Base-by-base conservation (phyloP, 2,113 vertebrate species). In the Seriola quinqueradiata region DNA sequence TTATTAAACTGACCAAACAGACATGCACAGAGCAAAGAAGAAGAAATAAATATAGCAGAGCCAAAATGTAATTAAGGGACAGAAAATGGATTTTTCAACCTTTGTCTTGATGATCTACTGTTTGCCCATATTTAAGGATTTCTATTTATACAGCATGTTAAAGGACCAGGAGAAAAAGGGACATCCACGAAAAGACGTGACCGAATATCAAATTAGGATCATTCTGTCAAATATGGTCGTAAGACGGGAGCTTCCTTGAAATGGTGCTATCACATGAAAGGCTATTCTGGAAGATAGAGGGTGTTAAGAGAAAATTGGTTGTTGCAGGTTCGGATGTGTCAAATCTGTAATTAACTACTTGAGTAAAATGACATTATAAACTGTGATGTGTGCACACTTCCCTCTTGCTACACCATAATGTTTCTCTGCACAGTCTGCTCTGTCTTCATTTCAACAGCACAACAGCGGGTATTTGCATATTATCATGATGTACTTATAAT, bases 1-100 rank as follows among this genome's bases (percentile, higher is more conserved):
- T 88, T 90, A 92, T 88, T 92, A 87, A 89, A 86, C 87, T 90
- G 83, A 64, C 79, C 81, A 93, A 93, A 92, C 77, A 92, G 82
- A 89, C 76, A 83, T 61, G 68, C 87, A 88, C 70, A 52, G 80
- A 83, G 86, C 72, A 90, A 90, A 89, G 16, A 66, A 75, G 13
- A 70, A 75, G 80, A 73, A 87, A 70, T 73, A 83, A 86, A 85
- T 85, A 81, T 68, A 84, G n/a, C 38, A 42, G 71, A 77, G 69
- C 54, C 25, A 57, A 81, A 94, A 89, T 79, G 60, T 83, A 94
- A 93, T 93, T 90, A 92, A 82, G 79, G 65, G 61, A 78, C 48
- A 81, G 83, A 88, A 86, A 89, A 90, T 87, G 67, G 83, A 92
- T 92, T 92, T 89, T 89, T 80, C 68, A 87, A 72, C 86, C 79